Conservation (phyloP, 1,140 invertebrate genomes). For the Ephestia elutella region DNA sequence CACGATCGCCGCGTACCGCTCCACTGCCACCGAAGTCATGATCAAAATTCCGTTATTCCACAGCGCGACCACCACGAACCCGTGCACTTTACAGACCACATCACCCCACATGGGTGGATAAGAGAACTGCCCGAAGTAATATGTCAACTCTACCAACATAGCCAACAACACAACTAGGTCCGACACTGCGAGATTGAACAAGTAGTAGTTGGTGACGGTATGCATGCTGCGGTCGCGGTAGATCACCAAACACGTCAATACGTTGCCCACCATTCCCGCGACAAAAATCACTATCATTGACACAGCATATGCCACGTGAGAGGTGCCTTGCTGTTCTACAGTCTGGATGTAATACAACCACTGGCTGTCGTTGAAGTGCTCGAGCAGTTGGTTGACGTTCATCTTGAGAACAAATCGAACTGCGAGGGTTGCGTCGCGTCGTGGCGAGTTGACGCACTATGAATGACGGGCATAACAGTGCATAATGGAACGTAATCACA, state of each 20-base stretch:
- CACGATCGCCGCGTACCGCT: slow-evolving; percentile 55
- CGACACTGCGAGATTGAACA: slow-evolving; percentile 90
- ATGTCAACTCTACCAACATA: slow-evolving; percentile 36
- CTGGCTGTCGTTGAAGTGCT: background rate
- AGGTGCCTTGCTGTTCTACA: background rate
- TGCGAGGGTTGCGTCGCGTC: no score
- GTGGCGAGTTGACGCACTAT: no score
- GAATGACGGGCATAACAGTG: no score
- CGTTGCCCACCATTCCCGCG: slow-evolving; percentile 85
- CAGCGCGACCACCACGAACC: slow-evolving; percentile 38
- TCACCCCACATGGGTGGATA: slow-evolving; percentile 19
- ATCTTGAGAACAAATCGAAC: background rate
- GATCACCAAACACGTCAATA: slow-evolving; percentile 89
- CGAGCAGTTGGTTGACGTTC: background rate
- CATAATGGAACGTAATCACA: no score
- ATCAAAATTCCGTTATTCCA: slow-evolving; percentile 57
- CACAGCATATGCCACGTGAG: background rate
- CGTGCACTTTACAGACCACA: slow-evolving; percentile 43
- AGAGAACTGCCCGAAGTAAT: slow-evolving; percentile 14
- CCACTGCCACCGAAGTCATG: slow-evolving; percentile 54
- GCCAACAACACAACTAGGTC: slow-evolving; percentile 76
- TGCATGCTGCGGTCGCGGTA: slow-evolving; percentile 86
- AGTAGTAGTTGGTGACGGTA: slow-evolving; percentile 87
- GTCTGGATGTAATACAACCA: background rate
- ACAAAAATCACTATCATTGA: slow-evolving; percentile 78